These are phyloP conservation scores for Lasioglossum lativentre DNA, from an alignment of 2,888 invertebrate genomes.

Conservation along the genomic window DNA sequence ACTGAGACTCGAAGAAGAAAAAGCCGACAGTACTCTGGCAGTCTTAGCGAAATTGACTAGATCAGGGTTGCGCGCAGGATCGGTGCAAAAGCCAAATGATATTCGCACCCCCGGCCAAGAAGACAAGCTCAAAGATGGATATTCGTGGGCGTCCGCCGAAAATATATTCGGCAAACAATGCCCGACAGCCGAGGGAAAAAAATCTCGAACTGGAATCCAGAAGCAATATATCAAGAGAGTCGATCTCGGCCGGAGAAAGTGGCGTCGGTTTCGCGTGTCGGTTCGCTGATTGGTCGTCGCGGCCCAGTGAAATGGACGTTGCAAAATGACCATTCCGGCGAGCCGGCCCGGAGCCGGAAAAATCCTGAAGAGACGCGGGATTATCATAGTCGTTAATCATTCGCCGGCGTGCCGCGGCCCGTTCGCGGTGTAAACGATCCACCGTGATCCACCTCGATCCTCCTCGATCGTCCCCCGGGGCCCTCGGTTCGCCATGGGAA, in stretches of 20 bases:
- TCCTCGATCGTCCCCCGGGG: constrained; percentile 3
- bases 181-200: neutral
- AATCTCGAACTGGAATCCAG: constrained; percentile 37
- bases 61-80: neutral
- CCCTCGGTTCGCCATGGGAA: neutral
- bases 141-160: constrained; percentile 10
- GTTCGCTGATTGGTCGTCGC: constrained; percentile 51
- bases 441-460: neutral
- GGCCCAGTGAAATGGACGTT: constrained; percentile 61
- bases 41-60: neutral
- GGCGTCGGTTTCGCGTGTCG: constrained; percentile 67
- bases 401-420: constrained; percentile 19
- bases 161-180: constrained; percentile 43
- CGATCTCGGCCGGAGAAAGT: constrained; percentile 63
- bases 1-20: neutral
- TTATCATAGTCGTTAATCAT: constrained; percentile 70
- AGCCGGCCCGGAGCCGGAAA: constrained; percentile 58
- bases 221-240: constrained; percentile 63
- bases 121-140: constrained; percentile 16
- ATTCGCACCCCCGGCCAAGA: neutral
- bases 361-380: constrained; percentile 49
- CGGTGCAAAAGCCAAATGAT: neutral
- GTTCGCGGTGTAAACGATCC: constrained; percentile 8
- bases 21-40: neutral
- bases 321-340: constrained; percentile 61